phyloP scores from a whole-genome alignment of 2,797 vertebrate genomes.

The Garrulus glandarius region DNA sequence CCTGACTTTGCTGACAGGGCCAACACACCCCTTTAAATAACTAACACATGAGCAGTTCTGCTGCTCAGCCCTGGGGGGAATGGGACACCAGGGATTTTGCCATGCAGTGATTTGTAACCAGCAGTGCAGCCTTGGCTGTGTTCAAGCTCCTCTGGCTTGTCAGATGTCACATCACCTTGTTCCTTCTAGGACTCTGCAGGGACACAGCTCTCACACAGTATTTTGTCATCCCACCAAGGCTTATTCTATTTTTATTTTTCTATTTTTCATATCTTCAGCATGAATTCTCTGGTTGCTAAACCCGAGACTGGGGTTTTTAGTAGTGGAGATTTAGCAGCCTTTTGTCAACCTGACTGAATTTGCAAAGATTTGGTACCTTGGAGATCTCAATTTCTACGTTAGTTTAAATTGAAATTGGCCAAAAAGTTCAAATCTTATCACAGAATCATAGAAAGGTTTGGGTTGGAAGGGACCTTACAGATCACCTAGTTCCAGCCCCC shows the following conservation, averaged over 20 bases:
- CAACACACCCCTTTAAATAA: background rate
- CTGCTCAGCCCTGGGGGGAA: background rate
- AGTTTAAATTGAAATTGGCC: background rate
- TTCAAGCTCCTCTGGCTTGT: background rate
- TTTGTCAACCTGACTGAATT: background rate
- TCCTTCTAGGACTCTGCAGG: background rate
- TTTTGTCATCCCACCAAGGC: background rate
- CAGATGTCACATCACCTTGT: background rate
- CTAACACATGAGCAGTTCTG: background rate
- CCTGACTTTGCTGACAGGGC: background rate
- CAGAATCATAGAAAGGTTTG: background rate
- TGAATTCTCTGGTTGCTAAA: background rate
- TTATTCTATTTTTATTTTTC: background rate
- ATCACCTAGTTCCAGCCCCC: background rate
- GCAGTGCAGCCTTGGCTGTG: background rate
- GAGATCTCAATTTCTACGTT: background rate
- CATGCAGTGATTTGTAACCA: background rate
- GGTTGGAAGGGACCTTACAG: background rate
- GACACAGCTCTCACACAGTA: fast-evolving
- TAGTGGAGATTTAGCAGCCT: background rate
- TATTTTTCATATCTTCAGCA: background rate
- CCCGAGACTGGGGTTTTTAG: fast-evolving
- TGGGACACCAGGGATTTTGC: background rate
- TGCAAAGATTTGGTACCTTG: background rate
- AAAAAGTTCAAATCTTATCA: background rate